Percentiles rank a stretch among this genome's conserved stretches.
phyloP scores from a whole-genome alignment of 2,888 invertebrate genomes.

The Heliconius cydno region DNA sequence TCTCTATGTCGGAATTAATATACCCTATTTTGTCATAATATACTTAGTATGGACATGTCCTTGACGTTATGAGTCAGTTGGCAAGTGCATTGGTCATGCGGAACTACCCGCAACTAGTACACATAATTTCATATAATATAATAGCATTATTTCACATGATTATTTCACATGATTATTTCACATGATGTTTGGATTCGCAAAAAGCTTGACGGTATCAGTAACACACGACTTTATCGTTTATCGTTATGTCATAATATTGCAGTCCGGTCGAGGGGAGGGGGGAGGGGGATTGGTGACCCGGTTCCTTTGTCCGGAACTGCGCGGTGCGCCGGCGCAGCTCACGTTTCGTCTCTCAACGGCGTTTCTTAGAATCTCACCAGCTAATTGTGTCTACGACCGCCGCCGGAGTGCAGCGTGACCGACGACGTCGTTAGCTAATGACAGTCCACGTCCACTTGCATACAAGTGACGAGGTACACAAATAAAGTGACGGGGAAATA shows the following conservation, averaged over 20 bases:
- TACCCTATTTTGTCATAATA: too few relatives aligned
- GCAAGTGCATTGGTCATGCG: too few relatives aligned
- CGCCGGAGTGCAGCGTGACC: conserved; percentile 8
- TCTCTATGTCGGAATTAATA: too few relatives aligned
- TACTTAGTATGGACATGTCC: too few relatives aligned
- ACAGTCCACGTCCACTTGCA: not conserved
- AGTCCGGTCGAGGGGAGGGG: not conserved
- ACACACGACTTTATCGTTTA: not conserved
- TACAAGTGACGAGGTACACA: not conserved
- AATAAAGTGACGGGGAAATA: not conserved
- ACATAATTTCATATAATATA: too few relatives aligned
- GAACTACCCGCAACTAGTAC: too few relatives aligned
- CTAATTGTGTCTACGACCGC: conserved; percentile 37
- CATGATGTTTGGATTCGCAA: not conserved
- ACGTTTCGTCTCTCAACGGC: conserved; percentile 33
- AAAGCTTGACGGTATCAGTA: too few relatives aligned
- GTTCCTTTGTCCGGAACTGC: conserved; percentile 31
- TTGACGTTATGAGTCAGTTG: too few relatives aligned
- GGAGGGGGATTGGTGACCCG: conserved; percentile 17
- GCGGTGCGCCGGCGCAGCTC: conserved; percentile 33
- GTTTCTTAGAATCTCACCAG: conserved; percentile 33
- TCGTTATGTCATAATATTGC: conserved; percentile 29
- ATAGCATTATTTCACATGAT: not conserved
- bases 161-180: conserved; percentile 4
- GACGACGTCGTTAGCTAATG: conserved; percentile 25